phyloP scores from a whole-genome alignment of 30 jellyfish, hydroid and myxozoan genomes.

The Sanderia malayensis region DNA sequence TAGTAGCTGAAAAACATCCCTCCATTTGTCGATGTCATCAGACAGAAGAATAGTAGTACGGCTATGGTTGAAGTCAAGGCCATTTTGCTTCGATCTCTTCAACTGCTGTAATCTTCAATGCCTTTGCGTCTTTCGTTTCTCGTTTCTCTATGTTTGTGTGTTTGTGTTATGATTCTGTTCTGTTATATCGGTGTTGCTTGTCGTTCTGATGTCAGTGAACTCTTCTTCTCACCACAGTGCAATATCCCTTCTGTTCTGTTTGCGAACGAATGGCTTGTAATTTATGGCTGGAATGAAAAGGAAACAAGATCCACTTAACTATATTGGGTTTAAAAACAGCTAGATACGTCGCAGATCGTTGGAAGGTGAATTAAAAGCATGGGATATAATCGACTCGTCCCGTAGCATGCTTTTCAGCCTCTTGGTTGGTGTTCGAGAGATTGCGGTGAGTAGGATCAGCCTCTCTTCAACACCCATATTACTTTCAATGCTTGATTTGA shows the following conservation, averaged over 20 bases:
- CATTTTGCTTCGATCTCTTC: neutral
- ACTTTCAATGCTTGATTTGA: neutral
- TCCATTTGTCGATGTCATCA: slow-evolving; percentile 2
- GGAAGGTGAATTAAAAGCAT: neutral
- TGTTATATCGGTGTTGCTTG: too few relatives aligned
- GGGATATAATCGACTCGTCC: neutral
- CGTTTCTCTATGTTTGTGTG: too few relatives aligned
- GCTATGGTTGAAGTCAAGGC: neutral
- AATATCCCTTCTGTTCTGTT: neutral
- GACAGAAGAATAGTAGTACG: neutral
- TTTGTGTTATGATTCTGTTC: too few relatives aligned
- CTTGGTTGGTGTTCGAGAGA: slow-evolving; percentile 4
- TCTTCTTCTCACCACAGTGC: too few relatives aligned
- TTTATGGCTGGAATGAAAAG: slow-evolving; percentile 9
- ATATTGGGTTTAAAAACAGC: slow-evolving; percentile 20
- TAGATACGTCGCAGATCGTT: slow-evolving; percentile 3
- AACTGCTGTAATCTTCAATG: too few relatives aligned
- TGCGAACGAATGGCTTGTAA: slow-evolving; percentile 17
- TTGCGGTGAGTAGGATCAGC: slow-evolving; percentile 14
- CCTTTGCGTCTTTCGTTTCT: too few relatives aligned
- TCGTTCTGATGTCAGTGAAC: neutral
- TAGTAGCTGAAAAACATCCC: neutral
- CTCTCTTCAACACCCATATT: slow-evolving; percentile 3
- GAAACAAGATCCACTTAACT: slow-evolving; percentile 26
- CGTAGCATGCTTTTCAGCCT: slow-evolving; percentile 14